A percentile compares a stretch with the other conserved stretches of the same genome.
Conservation (phyloP, 2,113 vertebrate genomes). For the Pedetes capensis region DNA sequence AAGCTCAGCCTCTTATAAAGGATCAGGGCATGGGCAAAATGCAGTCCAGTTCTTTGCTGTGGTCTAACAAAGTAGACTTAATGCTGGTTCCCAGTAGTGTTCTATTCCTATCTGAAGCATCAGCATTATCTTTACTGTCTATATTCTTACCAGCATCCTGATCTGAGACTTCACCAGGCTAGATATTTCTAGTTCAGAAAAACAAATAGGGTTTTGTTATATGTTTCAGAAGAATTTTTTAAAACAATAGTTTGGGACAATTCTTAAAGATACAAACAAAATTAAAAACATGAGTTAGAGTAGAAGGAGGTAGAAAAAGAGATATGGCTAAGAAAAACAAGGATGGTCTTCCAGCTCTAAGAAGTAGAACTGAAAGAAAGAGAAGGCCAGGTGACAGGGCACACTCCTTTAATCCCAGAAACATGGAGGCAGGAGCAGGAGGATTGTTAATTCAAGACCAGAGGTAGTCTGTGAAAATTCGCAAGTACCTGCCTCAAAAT, state of each 20-base stretch:
- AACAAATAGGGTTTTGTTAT: neutral
- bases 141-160: neutral
- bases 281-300: neutral
- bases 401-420: no score
- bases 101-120: neutral
- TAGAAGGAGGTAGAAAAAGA: neutral
- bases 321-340: neutral
- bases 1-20: neutral
- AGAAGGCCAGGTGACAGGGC: no score
- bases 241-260: neutral
- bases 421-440: no score
- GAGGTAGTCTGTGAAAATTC: no score
- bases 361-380: neutral
- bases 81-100: fast-evolving
- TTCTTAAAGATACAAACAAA: neutral
- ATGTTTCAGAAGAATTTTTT: neutral
- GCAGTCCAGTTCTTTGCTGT: neutral
- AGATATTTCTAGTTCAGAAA: neutral
- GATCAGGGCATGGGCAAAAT: neutral
- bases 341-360: neutral
- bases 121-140: fast-evolving
- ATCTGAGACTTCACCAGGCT: neutral
- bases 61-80: no score
- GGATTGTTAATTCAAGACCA: no score
- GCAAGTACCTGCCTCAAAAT: no score